A percentile compares a stretch with the other conserved stretches of the same genome.
Evolutionary conservation across 2,113 vertebrate genomes (phyloP).

Genomic region (Dipodomys ordii): DNA sequence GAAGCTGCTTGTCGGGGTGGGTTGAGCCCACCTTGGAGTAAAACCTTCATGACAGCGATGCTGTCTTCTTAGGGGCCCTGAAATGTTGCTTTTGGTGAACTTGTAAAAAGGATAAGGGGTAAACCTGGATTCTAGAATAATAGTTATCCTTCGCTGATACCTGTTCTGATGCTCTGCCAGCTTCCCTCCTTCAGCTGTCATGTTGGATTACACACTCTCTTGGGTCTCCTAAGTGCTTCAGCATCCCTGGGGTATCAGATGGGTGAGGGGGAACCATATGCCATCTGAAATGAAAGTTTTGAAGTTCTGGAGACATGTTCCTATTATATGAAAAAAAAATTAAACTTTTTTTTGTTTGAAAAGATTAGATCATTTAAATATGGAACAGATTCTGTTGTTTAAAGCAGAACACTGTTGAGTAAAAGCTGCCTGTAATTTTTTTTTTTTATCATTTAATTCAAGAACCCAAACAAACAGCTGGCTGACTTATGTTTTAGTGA

Average conservation of each 20-base stretch:
- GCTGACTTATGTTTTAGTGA: constrained; percentile 70
- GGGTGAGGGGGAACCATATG: constrained; percentile 56
- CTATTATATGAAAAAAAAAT: constrained; percentile 50
- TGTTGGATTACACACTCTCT: constrained; percentile 17
- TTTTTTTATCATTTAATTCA: constrained; percentile 67
- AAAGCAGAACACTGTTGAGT: constrained; percentile 49
- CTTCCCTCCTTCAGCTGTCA: constrained; percentile 35
- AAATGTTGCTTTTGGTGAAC: background rate
- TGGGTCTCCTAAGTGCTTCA: constrained; percentile 58
- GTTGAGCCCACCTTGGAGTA: background rate
- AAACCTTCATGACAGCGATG: background rate
- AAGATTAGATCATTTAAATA: constrained; percentile 68
- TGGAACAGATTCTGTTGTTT: constrained; percentile 64
- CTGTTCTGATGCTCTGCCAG: constrained; percentile 7
- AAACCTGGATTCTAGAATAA: background rate
- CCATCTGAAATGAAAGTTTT: constrained; percentile 45
- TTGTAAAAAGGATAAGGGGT: background rate
- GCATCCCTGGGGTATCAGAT: background rate
- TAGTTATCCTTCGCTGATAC: background rate
- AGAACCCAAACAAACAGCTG: constrained; percentile 77
- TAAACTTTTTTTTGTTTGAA: constrained; percentile 59
- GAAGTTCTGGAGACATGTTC: constrained; percentile 54
- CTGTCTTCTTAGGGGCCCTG: background rate
- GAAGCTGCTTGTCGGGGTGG: constrained; percentile 30
- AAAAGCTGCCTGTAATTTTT: constrained; percentile 61